Percentiles rank a stretch among this genome's conserved stretches.
Conservation (phyloP, 2,888 invertebrate genomes). For the Erebia palarica region DNA sequence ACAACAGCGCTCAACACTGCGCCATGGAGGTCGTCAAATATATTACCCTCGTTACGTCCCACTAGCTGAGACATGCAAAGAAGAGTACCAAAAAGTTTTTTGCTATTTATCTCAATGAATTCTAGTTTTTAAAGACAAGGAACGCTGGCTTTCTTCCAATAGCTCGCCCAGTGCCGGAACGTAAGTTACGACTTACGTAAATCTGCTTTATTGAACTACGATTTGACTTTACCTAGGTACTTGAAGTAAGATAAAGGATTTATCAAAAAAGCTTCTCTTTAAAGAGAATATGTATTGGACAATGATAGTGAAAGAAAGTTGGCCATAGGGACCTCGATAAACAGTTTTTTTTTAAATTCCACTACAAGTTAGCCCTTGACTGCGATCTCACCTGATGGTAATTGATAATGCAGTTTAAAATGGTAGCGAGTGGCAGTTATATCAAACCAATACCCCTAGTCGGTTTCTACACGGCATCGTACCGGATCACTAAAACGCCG, state of each 20-base stretch:
- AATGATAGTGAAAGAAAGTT: neutral
- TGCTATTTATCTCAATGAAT: slow-evolving; percentile 33
- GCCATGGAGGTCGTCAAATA: too few species aligned
- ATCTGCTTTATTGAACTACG: slow-evolving; percentile 12
- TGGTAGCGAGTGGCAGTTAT: too few species aligned
- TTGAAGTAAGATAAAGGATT: neutral
- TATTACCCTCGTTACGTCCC: neutral
- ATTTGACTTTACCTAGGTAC: slow-evolving; percentile 4
- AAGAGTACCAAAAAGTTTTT: slow-evolving; percentile 26
- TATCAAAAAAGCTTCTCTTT: neutral
- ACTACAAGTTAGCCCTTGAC: too few species aligned
- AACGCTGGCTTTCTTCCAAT: slow-evolving; percentile 18
- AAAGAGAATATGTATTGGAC: neutral
- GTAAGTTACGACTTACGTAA: slow-evolving; percentile 15
- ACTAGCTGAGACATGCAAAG: neutral
- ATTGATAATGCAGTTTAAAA: too few species aligned
- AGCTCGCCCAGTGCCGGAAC: neutral
- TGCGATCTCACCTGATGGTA: too few species aligned
- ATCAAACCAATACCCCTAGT: too few species aligned
- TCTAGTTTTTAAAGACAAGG: slow-evolving; percentile 34
- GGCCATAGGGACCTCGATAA: too few species aligned
- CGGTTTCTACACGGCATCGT: too few species aligned
- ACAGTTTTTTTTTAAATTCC: too few species aligned
- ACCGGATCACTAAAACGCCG: too few species aligned
- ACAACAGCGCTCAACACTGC: too few species aligned